Evolutionary conservation across 2,888 invertebrate genomes (phyloP).

Genomic region (Schizaphis graminum): DNA sequence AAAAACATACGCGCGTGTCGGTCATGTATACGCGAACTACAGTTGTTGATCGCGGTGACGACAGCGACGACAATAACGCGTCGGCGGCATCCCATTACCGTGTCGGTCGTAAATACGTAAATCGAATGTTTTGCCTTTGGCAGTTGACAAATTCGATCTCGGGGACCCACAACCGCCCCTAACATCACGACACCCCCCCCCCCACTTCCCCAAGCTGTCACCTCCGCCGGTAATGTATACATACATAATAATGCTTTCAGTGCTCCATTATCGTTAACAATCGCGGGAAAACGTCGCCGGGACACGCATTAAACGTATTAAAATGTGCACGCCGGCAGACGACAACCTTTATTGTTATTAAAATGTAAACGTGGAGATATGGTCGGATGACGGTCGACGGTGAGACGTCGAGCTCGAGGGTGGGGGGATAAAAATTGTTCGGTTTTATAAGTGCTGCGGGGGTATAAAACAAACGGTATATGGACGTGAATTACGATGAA

Average conservation of each 20-base stretch:
- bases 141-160: slow-evolving; percentile 46
- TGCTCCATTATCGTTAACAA: slow-evolving; percentile 57
- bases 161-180: background rate
- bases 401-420: background rate
- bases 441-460: background rate
- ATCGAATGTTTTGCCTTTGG: slow-evolving; percentile 46
- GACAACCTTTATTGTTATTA: slow-evolving; percentile 35
- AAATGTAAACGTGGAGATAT: slow-evolving; percentile 44
- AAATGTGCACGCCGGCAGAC: background rate
- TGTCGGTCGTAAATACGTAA: slow-evolving; percentile 37
- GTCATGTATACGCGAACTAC: background rate
- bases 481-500: slow-evolving; percentile 15
- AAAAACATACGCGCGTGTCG: background rate
- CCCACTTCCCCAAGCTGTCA: too few species aligned
- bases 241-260: slow-evolving; percentile 10
- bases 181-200: background rate
- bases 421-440: background rate
- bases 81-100: slow-evolving; percentile 28
- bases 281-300: slow-evolving; percentile 17
- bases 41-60: background rate
- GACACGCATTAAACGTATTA: slow-evolving; percentile 47
- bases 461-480: background rate
- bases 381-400: background rate
- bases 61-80: background rate
- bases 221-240: background rate